phyloP scores from a whole-genome alignment of 2,113 vertebrate species.

The Rousettus leschenaultii region DNA sequence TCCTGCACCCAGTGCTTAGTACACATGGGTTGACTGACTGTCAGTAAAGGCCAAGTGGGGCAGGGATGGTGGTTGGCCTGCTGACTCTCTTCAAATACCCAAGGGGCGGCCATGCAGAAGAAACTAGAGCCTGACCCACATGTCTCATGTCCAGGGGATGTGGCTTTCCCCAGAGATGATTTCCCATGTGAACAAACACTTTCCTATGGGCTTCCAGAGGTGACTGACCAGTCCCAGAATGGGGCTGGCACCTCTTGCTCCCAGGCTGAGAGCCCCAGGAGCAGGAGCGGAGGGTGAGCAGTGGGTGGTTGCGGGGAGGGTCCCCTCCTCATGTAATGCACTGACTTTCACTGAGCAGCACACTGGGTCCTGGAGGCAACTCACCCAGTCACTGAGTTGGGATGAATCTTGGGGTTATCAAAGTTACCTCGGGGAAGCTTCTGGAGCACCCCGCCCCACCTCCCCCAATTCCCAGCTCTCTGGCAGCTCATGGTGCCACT shows the following conservation, averaged over 20 bases:
- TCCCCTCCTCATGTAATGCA: background rate
- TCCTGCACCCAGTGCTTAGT: background rate
- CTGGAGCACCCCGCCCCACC: background rate
- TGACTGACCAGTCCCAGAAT: background rate
- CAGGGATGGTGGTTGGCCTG: background rate
- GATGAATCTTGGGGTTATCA: background rate
- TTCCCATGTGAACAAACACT: conserved; percentile 49
- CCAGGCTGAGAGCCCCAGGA: background rate
- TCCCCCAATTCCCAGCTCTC: fast-evolving
- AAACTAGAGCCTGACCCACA: conserved; percentile 45
- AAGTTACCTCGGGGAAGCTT: fast-evolving
- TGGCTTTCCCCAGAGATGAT: conserved; percentile 9
- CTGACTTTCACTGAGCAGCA: background rate
- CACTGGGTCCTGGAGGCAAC: background rate
- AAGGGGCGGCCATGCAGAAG: conserved; percentile 16
- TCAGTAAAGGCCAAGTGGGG: background rate
- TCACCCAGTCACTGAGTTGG: background rate
- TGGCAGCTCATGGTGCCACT: background rate
- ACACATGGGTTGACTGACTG: background rate
- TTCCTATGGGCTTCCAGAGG: conserved; percentile 1
- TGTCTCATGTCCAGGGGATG: background rate
- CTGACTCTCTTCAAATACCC: background rate
- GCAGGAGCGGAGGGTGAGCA: background rate
- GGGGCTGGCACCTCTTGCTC: background rate
- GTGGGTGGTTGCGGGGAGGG: background rate